A percentile compares a stretch with the other conserved stretches of the same genome.
Conservation (phyloP, 1,140 invertebrate species). For the Nasonia vitripennis region DNA sequence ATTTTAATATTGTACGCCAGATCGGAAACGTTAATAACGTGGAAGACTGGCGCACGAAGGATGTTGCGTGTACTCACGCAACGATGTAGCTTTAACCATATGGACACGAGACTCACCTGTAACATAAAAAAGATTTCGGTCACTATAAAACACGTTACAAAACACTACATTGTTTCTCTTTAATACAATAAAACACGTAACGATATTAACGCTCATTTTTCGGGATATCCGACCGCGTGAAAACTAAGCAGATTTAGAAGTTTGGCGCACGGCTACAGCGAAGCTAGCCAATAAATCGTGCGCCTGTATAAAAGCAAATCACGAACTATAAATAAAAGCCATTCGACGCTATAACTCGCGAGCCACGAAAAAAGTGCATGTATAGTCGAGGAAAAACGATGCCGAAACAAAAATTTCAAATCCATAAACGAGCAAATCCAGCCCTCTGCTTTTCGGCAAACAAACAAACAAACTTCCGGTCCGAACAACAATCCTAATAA, state of each 20-base stretch:
- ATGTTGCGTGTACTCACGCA: not conserved
- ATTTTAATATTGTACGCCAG: too few species aligned
- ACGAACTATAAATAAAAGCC: conserved; percentile 3
- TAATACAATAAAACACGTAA: not conserved
- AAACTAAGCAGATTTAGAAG: conserved; percentile 25
- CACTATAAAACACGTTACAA: not conserved
- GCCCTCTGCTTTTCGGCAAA: not conserved
- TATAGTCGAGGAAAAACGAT: not conserved
- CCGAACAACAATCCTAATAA: conserved; percentile 13
- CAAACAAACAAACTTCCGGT: conserved; percentile 16
- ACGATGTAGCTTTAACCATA: not conserved
- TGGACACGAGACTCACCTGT: not conserved
- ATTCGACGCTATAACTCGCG: not conserved
- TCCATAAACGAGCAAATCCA: not conserved
- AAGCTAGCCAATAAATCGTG: conserved; percentile 1
- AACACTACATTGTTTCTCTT: not conserved
- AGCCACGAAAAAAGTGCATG: not conserved
- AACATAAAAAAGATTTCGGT: conserved; percentile 5
- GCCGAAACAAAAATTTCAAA: not conserved
- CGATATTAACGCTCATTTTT: not conserved
- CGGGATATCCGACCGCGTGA: not conserved
- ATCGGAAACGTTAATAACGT: not conserved
- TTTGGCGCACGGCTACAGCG: not conserved
- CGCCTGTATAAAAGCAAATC: conserved; percentile 17
- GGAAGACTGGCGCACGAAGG: not conserved